phyloP scores from a whole-genome alignment of 2,888 invertebrate species.

The Lysandra coridon region DNA sequence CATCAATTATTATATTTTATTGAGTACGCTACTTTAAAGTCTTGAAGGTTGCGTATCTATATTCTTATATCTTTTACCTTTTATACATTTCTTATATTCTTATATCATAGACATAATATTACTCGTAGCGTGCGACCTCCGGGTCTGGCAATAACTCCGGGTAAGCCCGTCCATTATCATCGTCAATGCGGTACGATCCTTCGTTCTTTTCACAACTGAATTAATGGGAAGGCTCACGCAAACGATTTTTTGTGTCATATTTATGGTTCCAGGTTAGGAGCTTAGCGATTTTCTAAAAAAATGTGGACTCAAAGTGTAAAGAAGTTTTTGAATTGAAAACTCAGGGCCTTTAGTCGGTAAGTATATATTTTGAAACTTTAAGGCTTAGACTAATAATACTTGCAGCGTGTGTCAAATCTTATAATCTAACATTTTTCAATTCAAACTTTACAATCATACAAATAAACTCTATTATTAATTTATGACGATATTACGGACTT shows the following conservation, averaged over 20 bases:
- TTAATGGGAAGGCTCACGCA: slow-evolving; percentile 69
- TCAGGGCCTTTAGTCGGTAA: no score
- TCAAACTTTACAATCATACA: no score
- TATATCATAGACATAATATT: slow-evolving; percentile 7
- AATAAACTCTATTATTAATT: no score
- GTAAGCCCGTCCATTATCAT: slow-evolving; percentile 63
- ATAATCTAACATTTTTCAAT: no score
- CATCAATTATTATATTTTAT: no score
- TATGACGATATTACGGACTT: no score
- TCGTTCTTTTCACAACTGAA: slow-evolving; percentile 71
- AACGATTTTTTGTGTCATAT: slow-evolving; percentile 52
- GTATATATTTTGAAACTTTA: no score
- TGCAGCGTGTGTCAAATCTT: no score
- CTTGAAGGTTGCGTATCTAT: neutral
- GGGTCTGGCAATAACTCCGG: slow-evolving; percentile 52
- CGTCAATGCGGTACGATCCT: slow-evolving; percentile 54
- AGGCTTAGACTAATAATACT: no score
- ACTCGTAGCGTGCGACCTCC: slow-evolving; percentile 39
- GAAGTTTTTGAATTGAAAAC: neutral
- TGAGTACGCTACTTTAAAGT: no score
- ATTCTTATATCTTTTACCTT: slow-evolving; percentile 4
- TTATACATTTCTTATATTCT: neutral
- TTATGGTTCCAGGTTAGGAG: slow-evolving; percentile 38
- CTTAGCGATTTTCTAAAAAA: neutral
- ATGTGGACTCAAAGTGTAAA: neutral